These are phyloP conservation scores for Eurytoma californica DNA, from an alignment of 2,888 invertebrate species.

Conservation along the genomic window DNA sequence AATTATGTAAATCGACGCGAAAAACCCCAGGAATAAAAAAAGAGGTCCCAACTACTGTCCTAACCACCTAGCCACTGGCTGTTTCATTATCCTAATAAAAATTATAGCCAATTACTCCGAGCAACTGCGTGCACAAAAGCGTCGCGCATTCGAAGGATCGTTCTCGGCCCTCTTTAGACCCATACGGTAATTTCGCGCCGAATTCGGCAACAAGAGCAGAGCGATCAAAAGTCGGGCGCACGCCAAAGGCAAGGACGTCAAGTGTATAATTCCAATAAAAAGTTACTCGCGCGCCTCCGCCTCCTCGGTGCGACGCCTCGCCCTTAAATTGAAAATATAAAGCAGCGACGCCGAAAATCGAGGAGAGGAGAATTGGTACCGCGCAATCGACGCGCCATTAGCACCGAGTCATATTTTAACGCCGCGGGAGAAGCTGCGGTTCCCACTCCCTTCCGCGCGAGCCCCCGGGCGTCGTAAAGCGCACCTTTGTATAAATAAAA, in stretches of 20 bases:
- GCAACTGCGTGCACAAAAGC: neutral
- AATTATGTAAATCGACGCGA: too few species aligned
- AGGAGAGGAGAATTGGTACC: neutral
- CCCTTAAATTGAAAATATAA: slow-evolving; percentile 40
- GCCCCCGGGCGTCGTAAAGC: slow-evolving; percentile 1
- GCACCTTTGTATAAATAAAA: slow-evolving; percentile 45
- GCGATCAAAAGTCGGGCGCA: too few species aligned
- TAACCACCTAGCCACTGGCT: too few species aligned
- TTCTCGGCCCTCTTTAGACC: slow-evolving; percentile 8
- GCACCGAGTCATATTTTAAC: slow-evolving; percentile 40
- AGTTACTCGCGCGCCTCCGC: slow-evolving; percentile 6
- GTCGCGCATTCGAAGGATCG: neutral
- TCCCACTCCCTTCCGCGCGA: too few species aligned
- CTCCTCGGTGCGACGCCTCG: neutral
- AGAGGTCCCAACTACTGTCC: too few species aligned
- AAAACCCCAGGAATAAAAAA: too few species aligned
- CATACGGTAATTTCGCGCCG: slow-evolving; percentile 21
- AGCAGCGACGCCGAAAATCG: neutral
- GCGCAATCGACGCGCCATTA: slow-evolving; percentile 50
- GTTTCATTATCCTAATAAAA: too few species aligned
- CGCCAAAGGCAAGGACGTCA: slow-evolving; percentile 37
- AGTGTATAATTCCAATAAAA: slow-evolving; percentile 49
- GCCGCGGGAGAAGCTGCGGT: neutral
- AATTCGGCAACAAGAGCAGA: slow-evolving; percentile 6
- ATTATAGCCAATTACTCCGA: neutral